Evolutionary conservation across 2,888 invertebrate species (phyloP), one percentile per base, ranked within the genome.

Genomic region (Lithophane socia): DNA sequence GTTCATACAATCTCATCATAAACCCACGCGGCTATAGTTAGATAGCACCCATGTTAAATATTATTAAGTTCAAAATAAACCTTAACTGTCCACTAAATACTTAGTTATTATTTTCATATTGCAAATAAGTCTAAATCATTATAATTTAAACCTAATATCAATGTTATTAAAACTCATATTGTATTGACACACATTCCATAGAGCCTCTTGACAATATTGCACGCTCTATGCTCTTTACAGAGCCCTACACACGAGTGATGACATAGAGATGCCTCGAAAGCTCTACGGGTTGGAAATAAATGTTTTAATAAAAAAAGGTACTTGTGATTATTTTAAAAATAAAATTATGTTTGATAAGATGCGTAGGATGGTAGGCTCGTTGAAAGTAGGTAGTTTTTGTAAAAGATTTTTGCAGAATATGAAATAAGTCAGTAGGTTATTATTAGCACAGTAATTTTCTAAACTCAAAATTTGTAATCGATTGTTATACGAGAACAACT

Each of bases 231-330:
- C 67, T 42, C 49, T 58, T 47, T 54, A 42, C 47, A 82, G 82
- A 66, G 81, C 85, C 12, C 82, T 75, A 60, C 67, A 84, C 44
- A 68, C 68, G 7, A 83, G 86, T 64, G 69, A 69, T 65, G 77
- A 74, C 78, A 74, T 74, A 77, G 64, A 77, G 86, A 82, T 73
- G 70, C 37, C 37, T 68, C 60, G 60, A 68, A 58, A 68, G 56
- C 83, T 72, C 68, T 68, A 72, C 60, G 65, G 7, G 68, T 54
- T 54, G 67, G 56, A 78, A 82, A 73, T 86, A 83, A 82, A 77
- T 70, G 66, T 67, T 64, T 42, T 61, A 54, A 16, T 8, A 37
- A 21, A 61, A 75, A 71, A 12, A 2, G 3, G 13, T 8, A 58
- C 24, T 61, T 74, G 13, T 52, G 60, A 77, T 67, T 58, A 64